Evolutionary conservation across 2,797 vertebrate genomes (phyloP).

Genomic region (Emydoidea blandingii): DNA sequence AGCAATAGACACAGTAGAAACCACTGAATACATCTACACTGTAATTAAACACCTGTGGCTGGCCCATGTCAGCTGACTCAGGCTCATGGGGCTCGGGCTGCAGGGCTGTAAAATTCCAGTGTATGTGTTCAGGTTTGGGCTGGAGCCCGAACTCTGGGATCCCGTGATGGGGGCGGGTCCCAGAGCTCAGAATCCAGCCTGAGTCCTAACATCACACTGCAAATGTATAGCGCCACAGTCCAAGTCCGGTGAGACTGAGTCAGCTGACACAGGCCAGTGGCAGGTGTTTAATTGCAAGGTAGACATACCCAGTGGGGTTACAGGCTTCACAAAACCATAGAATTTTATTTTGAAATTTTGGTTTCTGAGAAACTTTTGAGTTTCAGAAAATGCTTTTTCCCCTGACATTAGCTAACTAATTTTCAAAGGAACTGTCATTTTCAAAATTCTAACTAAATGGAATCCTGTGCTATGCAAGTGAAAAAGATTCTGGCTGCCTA

Average conservation of each 20-base stretch:
- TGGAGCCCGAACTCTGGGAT: not conserved
- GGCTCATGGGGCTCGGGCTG: not conserved
- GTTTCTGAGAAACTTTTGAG: not conserved
- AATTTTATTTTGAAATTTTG: not conserved
- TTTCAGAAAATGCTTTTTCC: not conserved
- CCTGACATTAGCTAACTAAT: not conserved
- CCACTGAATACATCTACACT: not conserved
- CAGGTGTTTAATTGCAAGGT: not conserved
- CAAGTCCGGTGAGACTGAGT: not conserved
- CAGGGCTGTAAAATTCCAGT: not conserved
- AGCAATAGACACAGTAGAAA: not conserved
- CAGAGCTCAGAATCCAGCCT: not conserved
- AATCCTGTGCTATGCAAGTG: not conserved
- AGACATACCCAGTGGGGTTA: not conserved
- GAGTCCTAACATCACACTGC: not conserved
- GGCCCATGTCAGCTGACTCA: not conserved
- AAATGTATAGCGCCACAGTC: not conserved
- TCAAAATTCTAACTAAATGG: not conserved
- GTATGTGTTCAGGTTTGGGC: not conserved
- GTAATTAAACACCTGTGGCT: not conserved
- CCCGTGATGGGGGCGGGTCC: not conserved
- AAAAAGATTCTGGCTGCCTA: not conserved
- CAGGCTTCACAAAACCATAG: not conserved
- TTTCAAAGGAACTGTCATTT: not conserved
- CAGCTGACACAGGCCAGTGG: not conserved